Base-by-base conservation (phyloP, 2,888 invertebrate species). In the Helobdella robusta region DNA sequence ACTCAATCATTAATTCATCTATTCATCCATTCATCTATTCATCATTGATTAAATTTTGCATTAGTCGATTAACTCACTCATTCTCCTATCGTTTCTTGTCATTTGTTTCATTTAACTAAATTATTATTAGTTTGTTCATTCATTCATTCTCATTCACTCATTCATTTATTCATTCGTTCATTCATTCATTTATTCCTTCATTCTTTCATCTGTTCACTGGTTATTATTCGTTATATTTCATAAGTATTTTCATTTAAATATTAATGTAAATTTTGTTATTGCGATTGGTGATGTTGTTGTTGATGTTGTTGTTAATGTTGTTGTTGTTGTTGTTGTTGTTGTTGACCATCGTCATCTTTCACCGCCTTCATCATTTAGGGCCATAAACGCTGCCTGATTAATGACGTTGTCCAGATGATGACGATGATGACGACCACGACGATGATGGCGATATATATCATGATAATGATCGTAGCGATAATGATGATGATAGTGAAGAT, bases 291-390 rank as follows among this genome's bases (percentile, higher is more conserved):
- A 46, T 30, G 35, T 46, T 30, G 48, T 61, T 30, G 25, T 46
- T 30, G 48, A 46, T 30, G 35, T 46, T 30, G 48, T 61, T 30
- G 35, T 46, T 30, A 32, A 46, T 30, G 25, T 46, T 30, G 48
- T 61, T 30, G 35, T 61, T 30, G 48, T 61, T 30, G 30, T 61
- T 30, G 61, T 61, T 30, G 46, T 61, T 25, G 48, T 61, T 30
- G 35, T 61, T 25, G 46, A n/a, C n/a, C n/a, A 20, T 50, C 50
- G 23, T 6, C 20, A 6, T 11, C 50, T 50, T n/a, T 50, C 50
- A 6, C 50, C 6, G 8, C 50, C 50, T 11, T 11, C 20, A 6
- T 11, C 50, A 6, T n/a, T 6, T n/a, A n/a, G n/a, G n/a, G n/a
- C n/a, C n/a, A n/a, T n/a, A n/a, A n/a, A n/a, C n/a, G n/a, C n/a